Percentiles rank a stretch among this genome's conserved stretches.
These are phyloP conservation scores for Drosophila kurseongensis DNA, from an alignment of 1,140 invertebrate genomes.

Conservation along the genomic window DNA sequence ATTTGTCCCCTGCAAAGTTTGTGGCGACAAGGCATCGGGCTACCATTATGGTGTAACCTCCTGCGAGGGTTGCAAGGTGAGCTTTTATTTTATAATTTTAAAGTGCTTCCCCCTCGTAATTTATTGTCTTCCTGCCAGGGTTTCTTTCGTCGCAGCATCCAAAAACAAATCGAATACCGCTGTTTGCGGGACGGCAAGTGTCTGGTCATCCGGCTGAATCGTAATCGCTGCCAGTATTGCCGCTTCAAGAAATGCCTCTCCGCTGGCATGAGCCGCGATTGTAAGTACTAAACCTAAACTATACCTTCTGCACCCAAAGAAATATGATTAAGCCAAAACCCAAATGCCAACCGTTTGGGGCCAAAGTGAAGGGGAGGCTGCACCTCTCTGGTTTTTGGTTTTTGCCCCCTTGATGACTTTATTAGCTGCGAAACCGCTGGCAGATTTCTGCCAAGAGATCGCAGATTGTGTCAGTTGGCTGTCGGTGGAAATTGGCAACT, in stretches of 20 bases:
- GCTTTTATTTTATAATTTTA: constrained; percentile 53
- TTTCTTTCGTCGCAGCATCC: constrained; percentile 95
- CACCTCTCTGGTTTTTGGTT: constrained; percentile 34
- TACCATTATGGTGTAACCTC: constrained; percentile 99
- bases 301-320: constrained; percentile 6
- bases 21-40: constrained; percentile 99
- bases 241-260: constrained; percentile 99
- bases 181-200: constrained; percentile 98
- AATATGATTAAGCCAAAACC: constrained; percentile 40
- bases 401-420: constrained; percentile 59
- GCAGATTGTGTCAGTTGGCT: constrained; percentile 60
- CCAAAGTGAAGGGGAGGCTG: constrained; percentile 67
- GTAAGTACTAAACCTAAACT: constrained; percentile 85
- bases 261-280: constrained; percentile 99
- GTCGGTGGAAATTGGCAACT: constrained; percentile 40
- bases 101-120: too few relatives aligned
- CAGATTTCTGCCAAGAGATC: constrained; percentile 50
- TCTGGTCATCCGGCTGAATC: constrained; percentile 96
- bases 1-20: constrained; percentile 98
- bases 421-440: constrained; percentile 59
- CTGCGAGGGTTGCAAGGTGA: constrained; percentile 99
- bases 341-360: constrained; percentile 29
- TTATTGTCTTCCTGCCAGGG: constrained; percentile 86
- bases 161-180: constrained; percentile 99
- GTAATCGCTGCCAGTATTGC: constrained; percentile 99